Percentiles rank a stretch among this genome's conserved stretches.
Evolutionary conservation across 2,113 vertebrate species (phyloP).

Genomic region (Pteruthius melanotis): DNA sequence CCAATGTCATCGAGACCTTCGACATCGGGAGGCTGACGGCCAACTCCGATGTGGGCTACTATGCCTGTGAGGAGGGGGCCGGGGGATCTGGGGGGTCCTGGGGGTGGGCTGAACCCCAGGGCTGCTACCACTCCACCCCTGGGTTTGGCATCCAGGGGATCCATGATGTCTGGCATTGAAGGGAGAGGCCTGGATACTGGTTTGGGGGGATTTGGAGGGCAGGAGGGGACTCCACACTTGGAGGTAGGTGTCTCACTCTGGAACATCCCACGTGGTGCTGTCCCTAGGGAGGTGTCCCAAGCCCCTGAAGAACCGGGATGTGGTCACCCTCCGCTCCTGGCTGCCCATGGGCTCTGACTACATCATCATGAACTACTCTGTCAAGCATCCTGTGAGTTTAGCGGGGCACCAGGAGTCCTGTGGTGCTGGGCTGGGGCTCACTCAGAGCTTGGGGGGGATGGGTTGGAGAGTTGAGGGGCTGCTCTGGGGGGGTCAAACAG

Average conservation of each 20-base stretch:
- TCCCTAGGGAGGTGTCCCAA: constrained; percentile 90
- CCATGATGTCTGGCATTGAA: not conserved
- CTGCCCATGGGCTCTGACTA: constrained; percentile 89
- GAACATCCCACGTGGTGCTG: not conserved
- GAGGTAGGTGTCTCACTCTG: not conserved
- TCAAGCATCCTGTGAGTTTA: constrained; percentile 87
- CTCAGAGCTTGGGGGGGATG: not conserved
- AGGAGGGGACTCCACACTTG: too few species aligned
- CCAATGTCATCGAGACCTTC: constrained; percentile 94
- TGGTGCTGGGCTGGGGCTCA: not conserved
- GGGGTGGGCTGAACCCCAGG: not conserved
- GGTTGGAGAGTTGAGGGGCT: not conserved
- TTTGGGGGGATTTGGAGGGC: not conserved
- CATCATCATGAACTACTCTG: constrained; percentile 99
- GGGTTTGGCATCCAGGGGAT: not conserved
- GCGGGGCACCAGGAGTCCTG: not conserved
- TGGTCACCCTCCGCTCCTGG: constrained; percentile 95
- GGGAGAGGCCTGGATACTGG: not conserved
- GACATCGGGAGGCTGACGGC: constrained; percentile 93
- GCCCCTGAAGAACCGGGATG: constrained; percentile 91
- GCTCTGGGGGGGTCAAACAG: not conserved
- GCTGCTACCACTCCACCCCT: not conserved
- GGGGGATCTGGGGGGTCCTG: not conserved
- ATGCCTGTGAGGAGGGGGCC: constrained; percentile 78
- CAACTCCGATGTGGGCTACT: constrained; percentile 93